Conservation (phyloP, 2,797 vertebrate genomes). For the Ispidina picta region DNA sequence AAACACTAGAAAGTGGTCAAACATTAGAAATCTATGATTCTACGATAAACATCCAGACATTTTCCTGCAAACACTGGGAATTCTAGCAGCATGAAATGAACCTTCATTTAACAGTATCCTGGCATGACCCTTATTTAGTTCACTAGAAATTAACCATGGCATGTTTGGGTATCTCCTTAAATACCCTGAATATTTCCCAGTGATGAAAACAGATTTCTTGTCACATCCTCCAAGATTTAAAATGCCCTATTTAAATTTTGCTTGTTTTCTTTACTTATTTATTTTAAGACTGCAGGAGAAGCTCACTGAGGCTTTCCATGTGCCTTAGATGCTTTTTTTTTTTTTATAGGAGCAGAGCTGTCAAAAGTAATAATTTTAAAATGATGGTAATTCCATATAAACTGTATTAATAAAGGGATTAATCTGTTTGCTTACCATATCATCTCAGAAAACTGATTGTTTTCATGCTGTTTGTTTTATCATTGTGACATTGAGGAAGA, state of each 20-base stretch:
- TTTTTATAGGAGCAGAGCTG: neutral
- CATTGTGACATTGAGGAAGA: neutral
- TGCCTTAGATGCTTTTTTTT: neutral
- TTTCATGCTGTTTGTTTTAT: conserved; percentile 11
- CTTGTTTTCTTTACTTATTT: neutral
- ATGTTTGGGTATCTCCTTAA: neutral
- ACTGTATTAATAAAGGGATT: conserved; percentile 15
- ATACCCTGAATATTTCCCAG: neutral
- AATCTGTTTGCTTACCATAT: conserved; percentile 12
- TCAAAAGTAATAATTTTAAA: conserved; percentile 24
- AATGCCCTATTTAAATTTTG: neutral
- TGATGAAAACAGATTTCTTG: neutral
- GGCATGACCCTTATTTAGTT: neutral
- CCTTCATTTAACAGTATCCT: neutral
- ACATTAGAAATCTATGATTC: neutral
- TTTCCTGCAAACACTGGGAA: neutral
- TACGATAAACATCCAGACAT: neutral
- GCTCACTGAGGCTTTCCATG: neutral
- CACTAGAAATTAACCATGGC: neutral
- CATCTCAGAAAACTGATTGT: neutral
- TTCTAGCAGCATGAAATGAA: neutral
- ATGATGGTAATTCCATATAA: neutral
- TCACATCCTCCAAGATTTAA: conserved; percentile 18
- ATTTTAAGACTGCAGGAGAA: neutral
- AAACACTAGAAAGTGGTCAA: neutral